Evolutionary conservation across 2,113 vertebrate species (phyloP).

Genomic region (Poicephalus gulielmi): DNA sequence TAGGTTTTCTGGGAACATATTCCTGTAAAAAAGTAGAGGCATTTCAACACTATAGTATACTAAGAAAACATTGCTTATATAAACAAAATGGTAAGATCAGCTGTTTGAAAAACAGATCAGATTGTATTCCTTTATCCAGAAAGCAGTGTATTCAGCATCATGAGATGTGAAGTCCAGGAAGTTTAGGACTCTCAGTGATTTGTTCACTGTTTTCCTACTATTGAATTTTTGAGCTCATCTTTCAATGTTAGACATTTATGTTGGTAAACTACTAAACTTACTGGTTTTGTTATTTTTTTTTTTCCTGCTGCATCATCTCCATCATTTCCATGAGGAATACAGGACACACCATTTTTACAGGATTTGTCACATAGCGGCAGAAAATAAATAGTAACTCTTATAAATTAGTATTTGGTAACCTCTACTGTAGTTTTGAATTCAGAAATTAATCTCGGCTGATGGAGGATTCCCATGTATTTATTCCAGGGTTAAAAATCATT

Average conservation of each 20-base stretch:
- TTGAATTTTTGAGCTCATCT: neutral
- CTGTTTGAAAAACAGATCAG: neutral
- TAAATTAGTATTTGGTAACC: neutral
- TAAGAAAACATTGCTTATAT: neutral
- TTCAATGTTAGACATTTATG: neutral
- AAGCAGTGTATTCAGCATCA: neutral
- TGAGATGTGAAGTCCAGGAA: neutral
- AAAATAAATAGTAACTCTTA: neutral
- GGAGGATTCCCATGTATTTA: neutral
- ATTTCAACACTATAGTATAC: neutral
- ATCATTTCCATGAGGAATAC: neutral
- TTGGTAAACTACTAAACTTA: neutral
- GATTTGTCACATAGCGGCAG: neutral
- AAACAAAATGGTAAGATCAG: neutral
- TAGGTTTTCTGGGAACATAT: constrained; percentile 98
- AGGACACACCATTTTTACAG: neutral
- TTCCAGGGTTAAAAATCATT: neutral
- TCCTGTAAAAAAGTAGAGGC: constrained; percentile 76
- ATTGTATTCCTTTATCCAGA: neutral
- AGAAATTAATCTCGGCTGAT: neutral
- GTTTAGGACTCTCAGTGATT: neutral
- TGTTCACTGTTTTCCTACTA: neutral
- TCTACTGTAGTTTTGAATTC: neutral
- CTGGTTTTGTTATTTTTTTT: neutral
- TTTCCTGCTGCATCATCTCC: neutral